These are phyloP conservation scores for Labroides dimidiatus DNA, from an alignment of 2,797 vertebrate genomes.

Conservation along the genomic window DNA sequence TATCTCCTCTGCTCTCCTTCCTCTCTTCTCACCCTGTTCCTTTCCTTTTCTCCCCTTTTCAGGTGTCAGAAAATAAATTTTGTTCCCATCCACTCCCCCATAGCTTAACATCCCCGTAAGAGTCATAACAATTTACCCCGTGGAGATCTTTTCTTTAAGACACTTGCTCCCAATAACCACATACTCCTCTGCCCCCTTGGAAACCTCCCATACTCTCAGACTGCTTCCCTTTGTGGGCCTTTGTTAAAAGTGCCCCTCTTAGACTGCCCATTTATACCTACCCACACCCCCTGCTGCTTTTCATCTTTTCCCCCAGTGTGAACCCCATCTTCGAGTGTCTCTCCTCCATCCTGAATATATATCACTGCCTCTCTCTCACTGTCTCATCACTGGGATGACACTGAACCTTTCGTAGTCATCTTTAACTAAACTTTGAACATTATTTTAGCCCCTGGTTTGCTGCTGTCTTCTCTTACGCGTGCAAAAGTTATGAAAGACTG, in stretches of 20 bases:
- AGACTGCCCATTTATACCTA: slow-evolving; percentile 39
- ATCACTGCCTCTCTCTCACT: background rate
- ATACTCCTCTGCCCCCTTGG: slow-evolving; percentile 57
- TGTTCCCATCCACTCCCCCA: background rate
- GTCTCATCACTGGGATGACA: slow-evolving; percentile 14
- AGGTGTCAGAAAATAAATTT: background rate
- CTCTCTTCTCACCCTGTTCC: slow-evolving; percentile 12
- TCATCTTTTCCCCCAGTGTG: slow-evolving; percentile 55
- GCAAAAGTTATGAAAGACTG: background rate
- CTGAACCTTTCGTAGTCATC: slow-evolving; percentile 4
- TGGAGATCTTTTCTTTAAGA: slow-evolving; percentile 32
- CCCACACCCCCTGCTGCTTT: slow-evolving; percentile 47
- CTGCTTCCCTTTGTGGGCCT: slow-evolving; percentile 43
- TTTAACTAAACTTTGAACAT: background rate
- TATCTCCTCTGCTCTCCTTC: slow-evolving; percentile 5
- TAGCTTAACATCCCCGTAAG: slow-evolving; percentile 5
- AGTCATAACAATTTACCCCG: slow-evolving; percentile 54
- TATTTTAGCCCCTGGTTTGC: background rate
- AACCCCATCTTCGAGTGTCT: slow-evolving; percentile 29
- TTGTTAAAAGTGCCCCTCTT: slow-evolving; percentile 42
- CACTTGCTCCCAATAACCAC: slow-evolving; percentile 51
- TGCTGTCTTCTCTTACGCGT: slow-evolving; percentile 1
- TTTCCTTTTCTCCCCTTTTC: slow-evolving; percentile 10
- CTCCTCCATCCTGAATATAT: slow-evolving; percentile 10
- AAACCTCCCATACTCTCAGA: slow-evolving; percentile 43